A percentile compares a stretch with the other conserved stretches of the same genome.
phyloP scores from a whole-genome alignment of 2,113 vertebrate species.

The Hyperoodon ampullatus region DNA sequence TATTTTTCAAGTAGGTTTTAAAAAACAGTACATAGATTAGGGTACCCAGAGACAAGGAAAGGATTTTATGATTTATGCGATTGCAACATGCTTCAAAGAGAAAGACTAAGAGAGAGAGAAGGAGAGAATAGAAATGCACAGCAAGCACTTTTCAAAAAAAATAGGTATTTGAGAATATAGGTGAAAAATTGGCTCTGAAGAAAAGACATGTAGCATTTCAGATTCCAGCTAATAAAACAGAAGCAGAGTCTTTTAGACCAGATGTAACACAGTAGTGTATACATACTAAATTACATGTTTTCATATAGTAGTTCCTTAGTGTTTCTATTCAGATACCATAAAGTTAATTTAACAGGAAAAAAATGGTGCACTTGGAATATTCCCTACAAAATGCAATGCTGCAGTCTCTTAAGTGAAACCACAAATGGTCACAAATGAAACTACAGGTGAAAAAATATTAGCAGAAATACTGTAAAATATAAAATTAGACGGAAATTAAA shows the following conservation, averaged over 20 bases:
- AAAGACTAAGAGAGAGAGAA: not conserved
- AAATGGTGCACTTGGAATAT: not conserved
- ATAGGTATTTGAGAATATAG: not conserved
- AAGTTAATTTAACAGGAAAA: conserved; percentile 42
- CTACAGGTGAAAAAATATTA: not conserved
- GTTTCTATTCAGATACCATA: conserved; percentile 31
- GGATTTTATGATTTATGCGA: not conserved
- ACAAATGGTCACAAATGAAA: not conserved
- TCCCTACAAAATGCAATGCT: not conserved
- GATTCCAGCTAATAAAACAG: not conserved
- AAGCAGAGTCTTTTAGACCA: not conserved
- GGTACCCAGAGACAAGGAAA: not conserved
- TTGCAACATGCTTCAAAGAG: not conserved
- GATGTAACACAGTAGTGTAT: not conserved
- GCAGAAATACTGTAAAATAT: not conserved
- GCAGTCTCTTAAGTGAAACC: not conserved
- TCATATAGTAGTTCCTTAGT: not conserved
- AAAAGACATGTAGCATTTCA: not conserved
- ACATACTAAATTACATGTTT: not conserved
- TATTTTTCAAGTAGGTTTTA: not conserved
- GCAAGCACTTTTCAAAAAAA: not conserved
- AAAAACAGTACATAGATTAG: not conserved
- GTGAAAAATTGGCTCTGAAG: not conserved
- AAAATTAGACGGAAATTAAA: not conserved
- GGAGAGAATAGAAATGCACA: not conserved